Conservation (phyloP, 1,140 invertebrate genomes). For the Lysiphlebus fabarum region DNA sequence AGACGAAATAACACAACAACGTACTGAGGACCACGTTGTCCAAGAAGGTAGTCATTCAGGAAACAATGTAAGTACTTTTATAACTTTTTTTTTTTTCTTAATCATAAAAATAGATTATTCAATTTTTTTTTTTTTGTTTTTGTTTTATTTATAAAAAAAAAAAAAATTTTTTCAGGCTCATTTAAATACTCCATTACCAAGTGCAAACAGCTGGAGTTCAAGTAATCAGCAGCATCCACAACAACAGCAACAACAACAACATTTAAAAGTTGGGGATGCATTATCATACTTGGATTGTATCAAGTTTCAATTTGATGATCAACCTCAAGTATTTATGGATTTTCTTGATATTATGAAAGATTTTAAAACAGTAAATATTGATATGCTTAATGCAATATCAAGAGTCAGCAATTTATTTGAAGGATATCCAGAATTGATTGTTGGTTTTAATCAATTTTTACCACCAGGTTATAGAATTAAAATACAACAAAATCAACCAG, state of each 20-base stretch:
- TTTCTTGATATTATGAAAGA: conserved; percentile 99
- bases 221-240: too few relatives aligned
- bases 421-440: conserved; percentile 95
- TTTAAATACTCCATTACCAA: conserved; percentile 39
- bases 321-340: conserved; percentile 97
- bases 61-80: too few relatives aligned
- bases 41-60: conserved; percentile 48
- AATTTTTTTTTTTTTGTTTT: too few relatives aligned
- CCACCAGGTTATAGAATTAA: conserved; percentile 99
- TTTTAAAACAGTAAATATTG: conserved; percentile 98
- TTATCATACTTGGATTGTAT: conserved; percentile 97
- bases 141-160: too few relatives aligned
- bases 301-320: conserved; percentile 95
- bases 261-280: conserved; percentile 95
- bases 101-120: too few relatives aligned
- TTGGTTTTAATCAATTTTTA: conserved; percentile 98
- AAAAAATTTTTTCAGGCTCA: conserved; percentile 46
- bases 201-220: conserved; percentile 45
- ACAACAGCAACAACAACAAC: too few relatives aligned
- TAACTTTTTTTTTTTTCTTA: too few relatives aligned
- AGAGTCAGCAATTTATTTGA: conserved; percentile 96
- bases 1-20: conserved; percentile 50
- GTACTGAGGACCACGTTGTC: conserved; percentile 51
- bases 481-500: conserved; percentile 86
- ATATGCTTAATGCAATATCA: conserved; percentile 97